Conservation (phyloP, 2,113 vertebrate genomes). For the Misgurnus anguillicaudatus region DNA sequence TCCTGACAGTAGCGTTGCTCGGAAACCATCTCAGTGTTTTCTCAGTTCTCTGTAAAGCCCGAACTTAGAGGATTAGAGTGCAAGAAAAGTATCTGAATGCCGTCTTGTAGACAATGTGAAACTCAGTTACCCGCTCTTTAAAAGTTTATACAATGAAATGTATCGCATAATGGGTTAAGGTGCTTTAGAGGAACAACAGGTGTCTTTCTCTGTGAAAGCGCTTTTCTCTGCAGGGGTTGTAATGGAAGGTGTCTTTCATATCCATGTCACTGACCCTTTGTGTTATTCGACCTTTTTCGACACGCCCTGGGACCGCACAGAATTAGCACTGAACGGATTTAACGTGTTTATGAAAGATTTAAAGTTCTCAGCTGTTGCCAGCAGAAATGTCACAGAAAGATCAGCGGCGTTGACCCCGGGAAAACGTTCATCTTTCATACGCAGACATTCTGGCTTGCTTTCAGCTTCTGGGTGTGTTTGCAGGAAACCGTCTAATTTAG, state of each 20-base stretch:
- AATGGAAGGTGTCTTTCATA: conserved; percentile 31
- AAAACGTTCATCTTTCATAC: no score
- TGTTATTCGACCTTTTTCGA: conserved; percentile 30
- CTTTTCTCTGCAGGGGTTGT: not conserved
- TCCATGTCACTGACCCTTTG: conserved; percentile 26
- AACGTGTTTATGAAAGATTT: not conserved
- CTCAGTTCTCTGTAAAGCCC: conserved; percentile 14
- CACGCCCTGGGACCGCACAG: not conserved
- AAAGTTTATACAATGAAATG: conserved; percentile 18
- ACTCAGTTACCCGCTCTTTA: conserved; percentile 28
- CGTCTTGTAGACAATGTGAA: conserved; percentile 20
- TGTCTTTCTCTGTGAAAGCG: conserved; percentile 4
- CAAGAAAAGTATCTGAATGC: conserved; percentile 48
- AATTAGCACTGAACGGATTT: conserved; percentile 10
- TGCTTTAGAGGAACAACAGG: conserved; percentile 26
- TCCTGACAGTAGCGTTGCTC: conserved; percentile 39
- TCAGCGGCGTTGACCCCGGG: no score
- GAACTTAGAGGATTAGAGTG: conserved; percentile 22
- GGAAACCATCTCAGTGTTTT: conserved; percentile 27
- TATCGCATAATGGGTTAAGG: conserved; percentile 11
- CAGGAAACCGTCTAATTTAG: conserved; percentile 22
- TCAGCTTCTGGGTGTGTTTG: conserved; percentile 18
- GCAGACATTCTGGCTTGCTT: not conserved
- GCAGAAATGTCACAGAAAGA: not conserved
- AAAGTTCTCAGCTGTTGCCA: conserved; percentile 25